A percentile compares a stretch with the other conserved stretches of the same genome.
These are phyloP conservation scores for Andrena hattorfiana DNA, from an alignment of 2,888 invertebrate genomes.

Conservation along the genomic window DNA sequence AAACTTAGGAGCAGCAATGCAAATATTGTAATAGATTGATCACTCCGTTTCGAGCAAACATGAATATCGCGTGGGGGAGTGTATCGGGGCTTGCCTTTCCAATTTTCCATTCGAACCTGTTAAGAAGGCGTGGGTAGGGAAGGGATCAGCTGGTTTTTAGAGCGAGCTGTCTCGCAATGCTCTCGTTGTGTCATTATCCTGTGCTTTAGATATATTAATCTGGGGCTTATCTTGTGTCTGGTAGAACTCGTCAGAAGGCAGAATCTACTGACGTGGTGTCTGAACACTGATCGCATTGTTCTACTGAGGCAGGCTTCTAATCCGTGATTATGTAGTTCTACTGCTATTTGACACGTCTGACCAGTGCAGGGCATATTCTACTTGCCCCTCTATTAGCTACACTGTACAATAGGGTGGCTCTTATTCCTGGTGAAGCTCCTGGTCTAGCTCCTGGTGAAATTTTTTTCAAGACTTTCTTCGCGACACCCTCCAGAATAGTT, in stretches of 20 bases:
- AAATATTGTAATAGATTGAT: conserved; percentile 42
- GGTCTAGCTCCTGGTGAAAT: too few relatives aligned
- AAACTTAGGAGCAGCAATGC: conserved; percentile 39
- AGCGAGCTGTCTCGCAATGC: conserved; percentile 36
- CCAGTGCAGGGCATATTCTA: neutral
- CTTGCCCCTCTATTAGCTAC: neutral
- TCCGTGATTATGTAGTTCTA: too few relatives aligned
- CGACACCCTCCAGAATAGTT: too few relatives aligned
- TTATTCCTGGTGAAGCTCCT: too few relatives aligned
- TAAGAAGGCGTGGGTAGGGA: neutral
- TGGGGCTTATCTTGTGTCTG: neutral
- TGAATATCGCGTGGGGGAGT: neutral
- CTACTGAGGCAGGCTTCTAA: too few relatives aligned
- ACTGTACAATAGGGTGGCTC: too few relatives aligned
- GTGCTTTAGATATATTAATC: conserved; percentile 57
- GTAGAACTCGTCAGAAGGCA: too few relatives aligned
- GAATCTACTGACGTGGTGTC: too few relatives aligned
- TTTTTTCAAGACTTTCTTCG: too few relatives aligned
- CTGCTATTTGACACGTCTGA: neutral
- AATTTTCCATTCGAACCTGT: conserved; percentile 1
- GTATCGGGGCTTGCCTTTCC: conserved; percentile 19
- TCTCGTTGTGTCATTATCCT: conserved; percentile 49
- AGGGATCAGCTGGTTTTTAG: neutral
- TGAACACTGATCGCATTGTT: too few relatives aligned
- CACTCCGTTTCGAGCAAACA: conserved; percentile 32